Base-by-base conservation (phyloP, 1,140 invertebrate species). In the Diabrotica virgifera region DNA sequence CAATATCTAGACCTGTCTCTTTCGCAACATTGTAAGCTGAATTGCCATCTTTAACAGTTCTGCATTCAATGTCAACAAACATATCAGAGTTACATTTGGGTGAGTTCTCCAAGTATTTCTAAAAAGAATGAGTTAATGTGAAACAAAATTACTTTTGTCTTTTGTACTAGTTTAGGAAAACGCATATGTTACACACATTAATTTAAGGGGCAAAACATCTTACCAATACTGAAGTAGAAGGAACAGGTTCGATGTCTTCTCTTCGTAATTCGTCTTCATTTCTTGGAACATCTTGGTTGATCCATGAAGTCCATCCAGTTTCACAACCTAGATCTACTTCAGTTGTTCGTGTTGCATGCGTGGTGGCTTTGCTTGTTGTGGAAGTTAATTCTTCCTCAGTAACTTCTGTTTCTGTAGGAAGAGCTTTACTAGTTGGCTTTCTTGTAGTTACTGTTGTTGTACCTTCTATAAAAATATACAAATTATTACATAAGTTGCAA, bases 251-350 rank as follows among this genome's bases (percentile, higher is more conserved):
- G n/a, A 81, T 75, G 50, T 91, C 89, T 0, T 24, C 68, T 40
- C 63, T 75, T 7, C 52, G 56, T 60, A 71, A 51, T 12, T 12
- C 63, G 64, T 82, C 80, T 13, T 78, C 77, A 13, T 52, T 69
- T 64, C 55, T 24, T 24, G 24, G 4, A 24, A 24, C 24, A 24
- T 88, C 82, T 59, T 83, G 82, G 79, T 88, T 92, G 54, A 91
- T 82, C 91, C 91, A 94, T 8, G 80, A 74, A 0, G 87, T 87
- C 91, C 91, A 94, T 0, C 91, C 91, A 5, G 81, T 76, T 11
- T 81, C 77, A 76, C 89, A 91, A 46, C 77, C 71, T 5, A 77
- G 63, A 36, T 73, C 64, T 63, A 82, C 70, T 59, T 81, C 80
- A 56, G 72, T 71, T 9, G 75, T 63, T 50, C 70, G 72, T 2